Conservation (phyloP, 1,140 invertebrate genomes). For the Procambarus virginalis region DNA sequence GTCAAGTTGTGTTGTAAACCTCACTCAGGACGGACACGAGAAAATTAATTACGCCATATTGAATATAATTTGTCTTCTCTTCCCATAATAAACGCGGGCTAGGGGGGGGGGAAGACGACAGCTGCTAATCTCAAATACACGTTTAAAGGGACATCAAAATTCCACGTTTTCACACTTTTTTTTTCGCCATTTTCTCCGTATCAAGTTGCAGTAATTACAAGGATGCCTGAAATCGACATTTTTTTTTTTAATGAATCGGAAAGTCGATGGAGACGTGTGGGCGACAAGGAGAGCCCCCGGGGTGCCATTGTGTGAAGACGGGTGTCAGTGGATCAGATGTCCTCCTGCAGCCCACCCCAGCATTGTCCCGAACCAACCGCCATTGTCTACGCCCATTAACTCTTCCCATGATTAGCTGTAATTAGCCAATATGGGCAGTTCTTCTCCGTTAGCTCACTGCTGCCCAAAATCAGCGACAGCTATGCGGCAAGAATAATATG, state of each 20-base stretch:
- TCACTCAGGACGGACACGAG: too few species aligned
- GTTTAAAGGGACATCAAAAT: background rate
- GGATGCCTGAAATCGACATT: slow-evolving; percentile 2
- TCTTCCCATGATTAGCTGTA: slow-evolving; percentile 9
- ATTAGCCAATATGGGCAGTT: slow-evolving; percentile 6
- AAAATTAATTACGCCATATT: too few species aligned
- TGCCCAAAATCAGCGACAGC: background rate
- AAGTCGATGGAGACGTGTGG: background rate
- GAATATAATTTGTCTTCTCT: too few species aligned
- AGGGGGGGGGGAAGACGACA: too few species aligned
- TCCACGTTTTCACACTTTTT: background rate
- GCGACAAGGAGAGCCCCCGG: background rate
- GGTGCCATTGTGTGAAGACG: background rate
- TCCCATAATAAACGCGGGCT: too few species aligned
- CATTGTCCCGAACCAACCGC: background rate
- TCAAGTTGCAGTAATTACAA: slow-evolving; percentile 12
- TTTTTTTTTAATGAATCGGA: background rate
- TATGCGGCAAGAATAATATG: background rate
- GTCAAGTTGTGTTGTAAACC: too few species aligned
- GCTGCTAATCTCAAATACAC: background rate
- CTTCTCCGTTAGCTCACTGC: background rate
- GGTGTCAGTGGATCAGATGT: background rate
- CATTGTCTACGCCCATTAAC: slow-evolving; percentile 11
- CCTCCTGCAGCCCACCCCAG: background rate
- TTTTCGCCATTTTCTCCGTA: background rate